These are phyloP conservation scores for Allacma fusca DNA, from an alignment of 2,888 invertebrate species.

Conservation along the genomic window DNA sequence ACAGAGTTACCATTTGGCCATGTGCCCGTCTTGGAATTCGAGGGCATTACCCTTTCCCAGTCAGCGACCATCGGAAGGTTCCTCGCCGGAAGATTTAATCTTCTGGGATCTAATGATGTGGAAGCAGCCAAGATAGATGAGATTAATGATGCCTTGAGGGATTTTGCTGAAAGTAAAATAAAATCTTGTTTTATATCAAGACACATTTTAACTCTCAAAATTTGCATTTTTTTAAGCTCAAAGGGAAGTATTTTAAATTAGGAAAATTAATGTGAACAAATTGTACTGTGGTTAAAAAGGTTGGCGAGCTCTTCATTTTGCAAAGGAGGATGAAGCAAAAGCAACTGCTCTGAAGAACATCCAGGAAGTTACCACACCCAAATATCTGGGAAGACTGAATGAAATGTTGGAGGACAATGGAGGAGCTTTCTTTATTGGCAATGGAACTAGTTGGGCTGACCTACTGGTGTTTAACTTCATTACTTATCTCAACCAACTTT, in stretches of 20 bases:
- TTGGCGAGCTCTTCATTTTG: constrained; percentile 14
- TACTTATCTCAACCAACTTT: neutral
- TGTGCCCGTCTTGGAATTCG: constrained; percentile 25
- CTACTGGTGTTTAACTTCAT: neutral
- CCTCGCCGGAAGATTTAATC: constrained; percentile 11
- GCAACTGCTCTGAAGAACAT: neutral
- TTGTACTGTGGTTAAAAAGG: too few species aligned
- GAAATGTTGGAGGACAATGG: constrained; percentile 10
- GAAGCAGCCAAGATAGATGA: constrained; percentile 13
- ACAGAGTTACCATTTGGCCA: constrained; percentile 24
- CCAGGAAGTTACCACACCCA: constrained; percentile 19
- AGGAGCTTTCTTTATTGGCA: constrained; percentile 11
- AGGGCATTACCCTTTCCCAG: constrained; percentile 19
- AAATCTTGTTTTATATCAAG: too few species aligned
- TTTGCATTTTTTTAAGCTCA: too few species aligned
- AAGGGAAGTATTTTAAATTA: too few species aligned
- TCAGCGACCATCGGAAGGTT: constrained; percentile 10
- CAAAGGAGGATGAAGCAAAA: constrained; percentile 3
- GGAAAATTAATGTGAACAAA: too few species aligned
- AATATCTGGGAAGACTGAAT: constrained; percentile 1
- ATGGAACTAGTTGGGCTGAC: constrained; percentile 21
- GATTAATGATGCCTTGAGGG: constrained; percentile 18
- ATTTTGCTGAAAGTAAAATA: constrained; percentile 2
- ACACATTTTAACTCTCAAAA: too few species aligned
- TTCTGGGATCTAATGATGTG: constrained; percentile 12